Conservation (phyloP, 2,888 invertebrate species). For the Chesias legatella region DNA sequence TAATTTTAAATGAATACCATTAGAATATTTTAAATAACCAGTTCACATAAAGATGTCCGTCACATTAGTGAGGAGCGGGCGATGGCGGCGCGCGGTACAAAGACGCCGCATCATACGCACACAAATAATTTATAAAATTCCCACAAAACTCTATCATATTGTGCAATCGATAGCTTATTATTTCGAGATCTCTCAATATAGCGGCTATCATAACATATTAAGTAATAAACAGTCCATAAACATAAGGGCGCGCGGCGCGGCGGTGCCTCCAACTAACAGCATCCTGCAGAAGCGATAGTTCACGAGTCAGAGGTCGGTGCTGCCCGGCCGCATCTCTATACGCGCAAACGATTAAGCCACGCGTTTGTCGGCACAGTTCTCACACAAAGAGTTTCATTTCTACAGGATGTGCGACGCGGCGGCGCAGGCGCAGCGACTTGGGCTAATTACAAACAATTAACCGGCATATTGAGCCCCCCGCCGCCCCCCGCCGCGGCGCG, state of each 20-base stretch:
- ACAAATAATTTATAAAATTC: slow-evolving; percentile 29
- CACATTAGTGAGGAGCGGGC: neutral
- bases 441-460: slow-evolving; percentile 74
- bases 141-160: slow-evolving; percentile 39
- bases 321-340: too few relatives aligned
- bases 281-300: too few relatives aligned
- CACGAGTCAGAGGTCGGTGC: too few relatives aligned
- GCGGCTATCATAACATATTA: slow-evolving; percentile 62
- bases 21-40: slow-evolving; percentile 7
- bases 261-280: neutral
- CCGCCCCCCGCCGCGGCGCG: slow-evolving; percentile 38
- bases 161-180: slow-evolving; percentile 33
- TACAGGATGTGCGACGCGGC: slow-evolving; percentile 17
- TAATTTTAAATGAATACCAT: neutral
- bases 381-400: neutral
- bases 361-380: neutral
- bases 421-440: slow-evolving; percentile 37
- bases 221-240: slow-evolving; percentile 75
- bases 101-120: slow-evolving; percentile 6
- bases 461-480: slow-evolving; percentile 53
- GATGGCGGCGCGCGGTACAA: slow-evolving; percentile 1
- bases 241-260: slow-evolving; percentile 31
- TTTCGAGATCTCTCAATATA: slow-evolving; percentile 38
- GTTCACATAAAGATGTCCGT: slow-evolving; percentile 3
- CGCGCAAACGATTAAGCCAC: neutral